These are phyloP conservation scores for Drosophila sulfurigaster DNA, from an alignment of 1,140 invertebrate genomes.

Conservation along the genomic window DNA sequence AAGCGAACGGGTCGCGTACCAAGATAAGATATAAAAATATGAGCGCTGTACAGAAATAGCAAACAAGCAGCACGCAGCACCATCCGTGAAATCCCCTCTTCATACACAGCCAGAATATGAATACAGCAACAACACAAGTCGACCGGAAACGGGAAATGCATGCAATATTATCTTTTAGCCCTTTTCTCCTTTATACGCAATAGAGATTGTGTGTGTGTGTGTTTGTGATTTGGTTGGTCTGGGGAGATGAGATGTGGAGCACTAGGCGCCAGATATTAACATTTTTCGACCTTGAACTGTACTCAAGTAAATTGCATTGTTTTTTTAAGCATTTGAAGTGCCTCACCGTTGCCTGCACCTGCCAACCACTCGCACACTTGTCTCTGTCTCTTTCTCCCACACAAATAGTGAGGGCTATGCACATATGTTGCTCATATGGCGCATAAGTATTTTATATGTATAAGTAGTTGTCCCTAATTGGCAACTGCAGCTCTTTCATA, in stretches of 20 bases:
- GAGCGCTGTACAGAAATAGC: conserved; percentile 70
- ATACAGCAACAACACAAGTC: conserved; percentile 18
- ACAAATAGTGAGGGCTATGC: background rate
- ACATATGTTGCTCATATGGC: conserved; percentile 73
- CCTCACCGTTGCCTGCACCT: conserved; percentile 36
- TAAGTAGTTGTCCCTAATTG: conserved; percentile 66
- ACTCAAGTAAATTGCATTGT: conserved; percentile 29
- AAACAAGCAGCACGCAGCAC: conserved; percentile 38
- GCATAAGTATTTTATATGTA: conserved; percentile 34
- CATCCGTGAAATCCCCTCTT: conserved; percentile 50
- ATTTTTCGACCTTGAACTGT: conserved; percentile 45
- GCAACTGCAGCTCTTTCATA: conserved; percentile 40
- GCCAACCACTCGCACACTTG: background rate
- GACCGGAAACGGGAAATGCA: conserved; percentile 73
- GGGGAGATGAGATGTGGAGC: background rate
- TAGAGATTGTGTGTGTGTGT: conserved; percentile 30
- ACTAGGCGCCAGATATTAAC: conserved; percentile 5
- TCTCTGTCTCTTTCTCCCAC: background rate
- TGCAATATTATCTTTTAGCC: conserved; percentile 71
- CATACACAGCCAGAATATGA: conserved; percentile 15
- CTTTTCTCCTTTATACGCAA: conserved; percentile 32
- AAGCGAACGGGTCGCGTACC: conserved; percentile 31
- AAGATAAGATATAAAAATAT: conserved; percentile 73
- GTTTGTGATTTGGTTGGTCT: background rate
- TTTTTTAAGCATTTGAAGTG: conserved; percentile 22